Evolutionary conservation across 2,113 vertebrate genomes (phyloP).

Genomic region (Chiloscyllium plagiosum): DNA sequence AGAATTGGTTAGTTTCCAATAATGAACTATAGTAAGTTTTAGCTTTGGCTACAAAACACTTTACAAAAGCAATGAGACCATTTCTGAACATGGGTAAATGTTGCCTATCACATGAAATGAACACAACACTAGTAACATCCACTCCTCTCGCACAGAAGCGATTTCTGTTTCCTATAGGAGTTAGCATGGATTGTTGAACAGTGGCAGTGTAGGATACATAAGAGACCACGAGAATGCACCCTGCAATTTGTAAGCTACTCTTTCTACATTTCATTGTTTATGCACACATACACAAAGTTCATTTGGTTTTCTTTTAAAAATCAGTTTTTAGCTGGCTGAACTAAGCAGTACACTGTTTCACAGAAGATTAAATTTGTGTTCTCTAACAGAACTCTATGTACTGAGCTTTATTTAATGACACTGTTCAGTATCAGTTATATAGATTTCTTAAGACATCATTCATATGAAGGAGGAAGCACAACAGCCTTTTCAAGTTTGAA

Average conservation of each 20-base stretch:
- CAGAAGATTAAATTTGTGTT: background rate
- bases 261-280: conserved; percentile 39
- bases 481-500: conserved; percentile 23
- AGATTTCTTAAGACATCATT: conserved; percentile 10
- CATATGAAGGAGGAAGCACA: conserved; percentile 28
- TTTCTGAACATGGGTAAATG: conserved; percentile 28
- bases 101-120: conserved; percentile 11
- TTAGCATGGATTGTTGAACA: conserved; percentile 28
- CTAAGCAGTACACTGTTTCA: background rate
- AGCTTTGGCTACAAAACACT: conserved; percentile 36
- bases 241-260: conserved; percentile 33
- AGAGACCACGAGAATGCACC: conserved; percentile 32
- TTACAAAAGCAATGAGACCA: conserved; percentile 34
- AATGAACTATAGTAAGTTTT: background rate
- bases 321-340: conserved; percentile 30
- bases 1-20: background rate
- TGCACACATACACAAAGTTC: conserved; percentile 44
- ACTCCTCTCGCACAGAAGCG: background rate
- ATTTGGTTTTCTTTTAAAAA: conserved; percentile 20
- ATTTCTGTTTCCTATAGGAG: background rate
- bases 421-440: conserved; percentile 3
- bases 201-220: conserved; percentile 24
- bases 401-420: conserved; percentile 6
- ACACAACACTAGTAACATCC: background rate
- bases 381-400: conserved; percentile 12